Percentiles rank a stretch among this genome's conserved stretches.
Evolutionary conservation across 1,140 invertebrate species (phyloP).

Genomic region (Drosophila sp.): DNA sequence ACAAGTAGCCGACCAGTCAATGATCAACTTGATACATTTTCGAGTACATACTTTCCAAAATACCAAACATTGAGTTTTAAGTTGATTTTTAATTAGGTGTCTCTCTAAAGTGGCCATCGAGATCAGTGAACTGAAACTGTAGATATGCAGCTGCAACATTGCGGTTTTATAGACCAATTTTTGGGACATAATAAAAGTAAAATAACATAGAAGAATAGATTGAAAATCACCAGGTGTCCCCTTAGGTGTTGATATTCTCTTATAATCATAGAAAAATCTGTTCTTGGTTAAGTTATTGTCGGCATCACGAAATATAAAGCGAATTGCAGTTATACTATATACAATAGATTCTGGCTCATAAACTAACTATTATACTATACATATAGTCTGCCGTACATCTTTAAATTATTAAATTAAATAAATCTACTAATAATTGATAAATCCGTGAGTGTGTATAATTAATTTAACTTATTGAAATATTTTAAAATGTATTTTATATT

Average conservation of each 20-base stretch:
- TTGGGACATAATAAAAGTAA: neutral
- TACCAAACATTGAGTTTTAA: constrained; percentile 13
- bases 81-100: constrained; percentile 56
- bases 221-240: neutral
- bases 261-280: no score
- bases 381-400: no score
- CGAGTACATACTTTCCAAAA: constrained; percentile 39
- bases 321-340: no score
- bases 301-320: no score
- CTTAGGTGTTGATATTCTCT: neutral
- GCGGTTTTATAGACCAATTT: neutral
- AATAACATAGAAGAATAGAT: neutral
- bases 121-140: constrained; percentile 34
- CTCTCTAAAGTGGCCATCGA: constrained; percentile 38
- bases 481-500: no score
- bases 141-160: constrained; percentile 2
- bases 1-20: constrained; percentile 59
- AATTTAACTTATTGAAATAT: no score
- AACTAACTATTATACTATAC: no score
- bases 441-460: no score
- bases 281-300: no score
- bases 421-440: no score
- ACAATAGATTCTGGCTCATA: no score
- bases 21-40: constrained; percentile 12
- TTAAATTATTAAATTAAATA: no score